A percentile compares a stretch with the other conserved stretches of the same genome.
phyloP scores from a whole-genome alignment of 1,140 invertebrate species.

The Antheraea mylitta region DNA sequence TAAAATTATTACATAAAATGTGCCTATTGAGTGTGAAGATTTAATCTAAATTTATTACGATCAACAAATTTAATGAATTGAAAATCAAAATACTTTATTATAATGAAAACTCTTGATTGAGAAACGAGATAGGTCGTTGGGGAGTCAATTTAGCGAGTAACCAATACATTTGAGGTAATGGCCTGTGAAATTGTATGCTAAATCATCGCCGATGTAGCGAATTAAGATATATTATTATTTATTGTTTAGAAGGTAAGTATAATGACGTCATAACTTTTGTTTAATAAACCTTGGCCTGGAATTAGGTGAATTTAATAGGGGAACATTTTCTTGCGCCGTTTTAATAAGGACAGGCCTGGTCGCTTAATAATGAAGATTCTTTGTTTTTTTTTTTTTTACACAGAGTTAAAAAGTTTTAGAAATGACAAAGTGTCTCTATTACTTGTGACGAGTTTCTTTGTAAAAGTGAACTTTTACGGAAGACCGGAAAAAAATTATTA shows the following conservation, averaged over 20 bases:
- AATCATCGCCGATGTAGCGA: background rate
- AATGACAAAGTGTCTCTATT: background rate
- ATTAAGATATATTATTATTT: conserved; percentile 3
- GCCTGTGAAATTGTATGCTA: background rate
- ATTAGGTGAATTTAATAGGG: conserved; percentile 1
- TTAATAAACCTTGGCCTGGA: background rate
- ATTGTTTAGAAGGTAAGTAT: conserved; percentile 3
- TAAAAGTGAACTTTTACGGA: background rate
- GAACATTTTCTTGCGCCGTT: background rate
- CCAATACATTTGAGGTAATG: background rate
- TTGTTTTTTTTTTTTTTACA: background rate
- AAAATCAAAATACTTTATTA: background rate
- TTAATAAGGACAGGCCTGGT: background rate
- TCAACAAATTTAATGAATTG: conserved; percentile 1
- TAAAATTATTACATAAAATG: no score
- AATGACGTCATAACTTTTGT: background rate
- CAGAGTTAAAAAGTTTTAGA: background rate
- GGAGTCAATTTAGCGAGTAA: background rate
- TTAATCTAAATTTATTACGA: background rate
- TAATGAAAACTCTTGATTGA: background rate
- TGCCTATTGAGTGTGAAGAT: background rate
- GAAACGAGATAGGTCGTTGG: background rate
- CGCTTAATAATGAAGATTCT: background rate
- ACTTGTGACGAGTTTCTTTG: background rate
- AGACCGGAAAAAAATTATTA: no score